Evolutionary conservation across 2,888 invertebrate species (phyloP).

Genomic region (Tipula confusa): DNA sequence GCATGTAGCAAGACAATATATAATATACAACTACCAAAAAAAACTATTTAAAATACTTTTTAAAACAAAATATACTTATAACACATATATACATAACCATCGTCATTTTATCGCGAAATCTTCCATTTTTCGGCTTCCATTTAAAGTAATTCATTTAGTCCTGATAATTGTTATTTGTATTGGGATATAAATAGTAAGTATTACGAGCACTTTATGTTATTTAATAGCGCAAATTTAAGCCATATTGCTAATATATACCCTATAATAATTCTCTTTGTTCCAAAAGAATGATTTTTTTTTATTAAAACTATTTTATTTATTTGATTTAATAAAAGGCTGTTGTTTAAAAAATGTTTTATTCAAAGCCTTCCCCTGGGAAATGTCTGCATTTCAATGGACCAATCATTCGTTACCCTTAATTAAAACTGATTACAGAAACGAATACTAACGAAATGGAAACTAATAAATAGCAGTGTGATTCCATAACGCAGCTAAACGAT

Average conservation of each 20-base stretch:
- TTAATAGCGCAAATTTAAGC: not conserved
- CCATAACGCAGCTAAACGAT: too few species aligned
- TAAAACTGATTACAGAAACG: too few species aligned
- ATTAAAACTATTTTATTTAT: not conserved
- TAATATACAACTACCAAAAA: too few species aligned
- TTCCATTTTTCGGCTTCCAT: slow-evolving; percentile 15
- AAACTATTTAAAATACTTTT: not conserved
- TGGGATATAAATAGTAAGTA: not conserved
- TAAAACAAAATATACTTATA: not conserved
- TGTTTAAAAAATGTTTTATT: not conserved
- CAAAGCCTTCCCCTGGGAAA: too few species aligned
- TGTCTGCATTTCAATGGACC: too few species aligned
- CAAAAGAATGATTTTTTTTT: not conserved
- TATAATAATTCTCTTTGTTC: not conserved
- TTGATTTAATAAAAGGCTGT: not conserved
- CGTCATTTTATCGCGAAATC: not conserved
- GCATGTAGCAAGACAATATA: not conserved
- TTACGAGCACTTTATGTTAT: not conserved
- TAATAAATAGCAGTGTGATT: too few species aligned
- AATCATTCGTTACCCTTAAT: too few species aligned
- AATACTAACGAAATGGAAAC: too few species aligned
- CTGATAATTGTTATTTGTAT: not conserved
- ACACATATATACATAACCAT: not conserved
- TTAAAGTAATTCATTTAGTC: not conserved
- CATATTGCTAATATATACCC: not conserved